Evolutionary conservation across 2,888 invertebrate species (phyloP).

Genomic region (Diplolepis rosae): DNA sequence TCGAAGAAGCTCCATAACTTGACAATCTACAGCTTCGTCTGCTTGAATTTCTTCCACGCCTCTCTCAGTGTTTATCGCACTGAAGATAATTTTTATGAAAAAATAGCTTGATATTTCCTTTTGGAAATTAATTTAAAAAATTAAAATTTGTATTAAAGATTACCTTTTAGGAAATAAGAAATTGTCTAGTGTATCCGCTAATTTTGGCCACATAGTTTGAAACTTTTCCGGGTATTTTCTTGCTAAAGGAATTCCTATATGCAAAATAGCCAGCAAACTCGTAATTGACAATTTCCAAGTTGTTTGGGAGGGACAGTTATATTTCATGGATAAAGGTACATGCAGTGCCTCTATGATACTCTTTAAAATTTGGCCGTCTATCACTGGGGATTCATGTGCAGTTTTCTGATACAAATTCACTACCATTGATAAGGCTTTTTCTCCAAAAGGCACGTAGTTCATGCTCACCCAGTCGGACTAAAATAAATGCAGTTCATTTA

Average conservation of each 20-base stretch:
- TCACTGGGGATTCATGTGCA: conserved; percentile 82
- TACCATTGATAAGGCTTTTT: conserved; percentile 84
- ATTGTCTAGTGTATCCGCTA: conserved; percentile 90
- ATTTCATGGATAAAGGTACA: conserved; percentile 85
- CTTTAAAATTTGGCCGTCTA: conserved; percentile 82
- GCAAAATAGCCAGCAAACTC: conserved; percentile 85
- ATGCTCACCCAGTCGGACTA: conserved; percentile 84
- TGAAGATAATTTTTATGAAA: conserved; percentile 48
- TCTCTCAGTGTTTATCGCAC: conserved; percentile 74
- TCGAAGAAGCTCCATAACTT: conserved; percentile 86
- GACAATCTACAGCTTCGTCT: conserved; percentile 88
- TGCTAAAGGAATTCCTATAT: conserved; percentile 91
- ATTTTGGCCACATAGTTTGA: conserved; percentile 87
- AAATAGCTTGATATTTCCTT: not conserved
- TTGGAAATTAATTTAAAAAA: not conserved
- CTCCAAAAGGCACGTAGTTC: conserved; percentile 91
- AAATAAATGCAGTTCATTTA: conserved; percentile 31
- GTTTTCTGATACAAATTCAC: conserved; percentile 85
- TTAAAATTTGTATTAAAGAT: not conserved
- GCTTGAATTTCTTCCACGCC: conserved; percentile 76
- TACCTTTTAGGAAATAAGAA: conserved; percentile 92
- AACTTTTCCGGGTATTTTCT: conserved; percentile 85
- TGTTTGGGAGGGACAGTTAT: conserved; percentile 84
- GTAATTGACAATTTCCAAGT: conserved; percentile 90
- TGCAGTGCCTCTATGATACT: conserved; percentile 82